phyloP scores from a whole-genome alignment of 2,797 vertebrate genomes.

The Clarias fuscus region DNA sequence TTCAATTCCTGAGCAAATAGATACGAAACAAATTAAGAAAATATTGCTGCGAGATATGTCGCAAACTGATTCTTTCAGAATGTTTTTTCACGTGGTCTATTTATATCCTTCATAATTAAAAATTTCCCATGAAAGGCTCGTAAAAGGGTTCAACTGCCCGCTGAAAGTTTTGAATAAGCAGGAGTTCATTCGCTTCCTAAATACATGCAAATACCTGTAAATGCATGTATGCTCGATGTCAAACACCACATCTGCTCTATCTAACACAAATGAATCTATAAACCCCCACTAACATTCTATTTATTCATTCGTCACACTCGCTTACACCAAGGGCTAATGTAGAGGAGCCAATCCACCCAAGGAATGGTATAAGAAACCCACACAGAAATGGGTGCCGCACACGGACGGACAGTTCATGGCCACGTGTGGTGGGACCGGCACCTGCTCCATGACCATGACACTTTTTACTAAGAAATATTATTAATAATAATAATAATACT shows the following conservation, averaged over 20 bases:
- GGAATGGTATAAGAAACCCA: not conserved
- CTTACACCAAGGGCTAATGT: not conserved
- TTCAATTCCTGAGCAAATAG: too few species aligned
- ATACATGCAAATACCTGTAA: too few species aligned
- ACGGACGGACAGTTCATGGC: not conserved
- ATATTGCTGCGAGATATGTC: too few species aligned
- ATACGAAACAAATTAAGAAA: too few species aligned
- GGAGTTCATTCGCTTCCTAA: too few species aligned
- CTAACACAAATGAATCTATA: not conserved
- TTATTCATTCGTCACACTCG: not conserved
- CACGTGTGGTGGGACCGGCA: not conserved
- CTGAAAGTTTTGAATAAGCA: too few species aligned
- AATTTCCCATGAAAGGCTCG: too few species aligned
- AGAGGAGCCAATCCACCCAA: not conserved
- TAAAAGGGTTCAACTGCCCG: too few species aligned
- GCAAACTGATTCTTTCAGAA: too few species aligned
- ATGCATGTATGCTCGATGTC: too few species aligned
- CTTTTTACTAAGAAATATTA: not conserved
- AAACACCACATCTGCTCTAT: not conserved
- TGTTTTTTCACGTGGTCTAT: too few species aligned
- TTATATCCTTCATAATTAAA: too few species aligned
- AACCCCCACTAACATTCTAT: not conserved
- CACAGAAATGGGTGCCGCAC: not conserved
- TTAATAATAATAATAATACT: not conserved
- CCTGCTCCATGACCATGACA: not conserved